These are phyloP conservation scores for Andrena haemorrhoa DNA, from an alignment of 2,888 invertebrate genomes.

Conservation along the genomic window DNA sequence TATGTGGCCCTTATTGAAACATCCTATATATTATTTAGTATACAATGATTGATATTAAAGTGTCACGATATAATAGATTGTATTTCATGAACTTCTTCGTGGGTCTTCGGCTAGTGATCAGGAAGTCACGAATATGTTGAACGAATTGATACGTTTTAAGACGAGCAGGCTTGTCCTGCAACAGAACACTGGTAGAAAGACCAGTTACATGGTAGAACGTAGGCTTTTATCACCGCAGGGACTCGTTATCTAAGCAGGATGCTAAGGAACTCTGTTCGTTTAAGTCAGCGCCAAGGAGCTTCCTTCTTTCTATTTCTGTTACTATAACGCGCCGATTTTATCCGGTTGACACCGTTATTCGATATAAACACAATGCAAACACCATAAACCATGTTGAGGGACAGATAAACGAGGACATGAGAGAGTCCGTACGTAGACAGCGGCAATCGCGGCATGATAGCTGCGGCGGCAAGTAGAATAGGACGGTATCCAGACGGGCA, in stretches of 20 bases:
- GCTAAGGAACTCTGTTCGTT: conserved; percentile 3
- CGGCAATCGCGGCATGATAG: neutral
- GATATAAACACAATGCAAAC: conserved; percentile 8
- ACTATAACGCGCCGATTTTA: neutral
- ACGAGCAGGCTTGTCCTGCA: neutral
- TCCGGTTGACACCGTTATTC: conserved; percentile 2
- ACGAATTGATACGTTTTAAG: too few species aligned
- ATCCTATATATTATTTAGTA: too few species aligned
- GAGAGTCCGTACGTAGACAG: neutral
- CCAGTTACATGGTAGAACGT: neutral
- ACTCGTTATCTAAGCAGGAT: conserved; percentile 1
- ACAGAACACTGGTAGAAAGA: neutral
- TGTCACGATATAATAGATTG: too few species aligned
- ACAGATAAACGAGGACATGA: neutral
- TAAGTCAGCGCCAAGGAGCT: neutral
- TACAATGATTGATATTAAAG: too few species aligned
- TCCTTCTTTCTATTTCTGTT: neutral
- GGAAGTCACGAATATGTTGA: too few species aligned
- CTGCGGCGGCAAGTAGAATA: conserved; percentile 19
- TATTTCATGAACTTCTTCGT: too few species aligned
- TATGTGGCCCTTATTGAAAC: too few species aligned
- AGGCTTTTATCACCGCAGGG: neutral
- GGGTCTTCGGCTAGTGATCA: too few species aligned
- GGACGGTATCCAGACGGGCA: neutral
- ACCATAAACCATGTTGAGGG: neutral